Conservation (phyloP, 2,113 vertebrate species). For the Phaethon lepturus region DNA sequence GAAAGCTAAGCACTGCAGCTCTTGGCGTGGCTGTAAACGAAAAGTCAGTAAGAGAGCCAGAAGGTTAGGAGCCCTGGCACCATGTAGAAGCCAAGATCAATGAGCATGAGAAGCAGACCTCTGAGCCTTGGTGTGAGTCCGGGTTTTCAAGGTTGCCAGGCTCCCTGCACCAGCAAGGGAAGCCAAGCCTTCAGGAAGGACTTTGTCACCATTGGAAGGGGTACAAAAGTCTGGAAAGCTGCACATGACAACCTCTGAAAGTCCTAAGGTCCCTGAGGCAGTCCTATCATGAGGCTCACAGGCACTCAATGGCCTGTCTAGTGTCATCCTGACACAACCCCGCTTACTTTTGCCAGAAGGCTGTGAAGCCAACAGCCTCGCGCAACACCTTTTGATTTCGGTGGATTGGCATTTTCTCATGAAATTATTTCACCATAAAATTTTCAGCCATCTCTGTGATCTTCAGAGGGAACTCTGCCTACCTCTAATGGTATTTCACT, state of each 20-base stretch:
- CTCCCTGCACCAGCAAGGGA: not conserved
- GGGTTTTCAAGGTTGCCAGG: not conserved
- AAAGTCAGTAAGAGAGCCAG: not conserved
- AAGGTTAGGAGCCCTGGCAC: not conserved
- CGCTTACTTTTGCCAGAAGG: not conserved
- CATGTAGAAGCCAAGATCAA: not conserved
- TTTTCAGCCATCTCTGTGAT: not conserved
- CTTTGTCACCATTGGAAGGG: not conserved
- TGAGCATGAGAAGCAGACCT: not conserved
- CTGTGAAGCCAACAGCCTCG: not conserved
- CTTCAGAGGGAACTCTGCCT: not conserved
- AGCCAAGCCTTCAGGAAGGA: not conserved
- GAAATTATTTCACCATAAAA: not conserved
- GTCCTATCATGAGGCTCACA: not conserved
- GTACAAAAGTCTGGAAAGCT: not conserved
- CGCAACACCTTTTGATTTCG: not conserved
- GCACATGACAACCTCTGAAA: not conserved
- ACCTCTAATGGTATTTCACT: not conserved
- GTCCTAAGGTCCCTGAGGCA: not conserved
- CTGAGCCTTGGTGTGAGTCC: not conserved
- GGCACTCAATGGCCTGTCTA: not conserved
- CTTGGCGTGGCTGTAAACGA: not conserved
- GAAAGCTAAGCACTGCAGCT: not conserved
- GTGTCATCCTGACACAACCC: not conserved
- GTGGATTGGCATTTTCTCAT: not conserved